phyloP scores from a whole-genome alignment of 2,113 vertebrate species.

The Dipodomys spectabilis region DNA sequence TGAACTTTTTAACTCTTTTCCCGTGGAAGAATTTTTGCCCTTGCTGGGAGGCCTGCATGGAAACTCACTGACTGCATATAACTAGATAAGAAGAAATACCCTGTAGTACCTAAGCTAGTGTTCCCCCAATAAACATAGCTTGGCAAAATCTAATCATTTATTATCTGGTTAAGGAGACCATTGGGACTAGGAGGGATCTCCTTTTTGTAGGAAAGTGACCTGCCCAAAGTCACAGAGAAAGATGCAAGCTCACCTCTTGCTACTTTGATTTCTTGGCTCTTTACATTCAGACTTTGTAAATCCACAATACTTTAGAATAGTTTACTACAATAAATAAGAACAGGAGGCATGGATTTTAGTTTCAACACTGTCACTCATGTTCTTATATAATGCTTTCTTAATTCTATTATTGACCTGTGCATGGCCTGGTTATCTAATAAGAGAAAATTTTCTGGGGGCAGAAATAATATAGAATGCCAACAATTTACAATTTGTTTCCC shows the following conservation, averaged over 20 bases:
- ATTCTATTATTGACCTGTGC: constrained; percentile 20
- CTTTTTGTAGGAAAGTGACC: neutral
- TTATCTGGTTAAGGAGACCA: neutral
- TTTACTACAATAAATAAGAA: neutral
- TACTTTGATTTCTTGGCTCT: neutral
- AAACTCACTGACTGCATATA: constrained; percentile 10
- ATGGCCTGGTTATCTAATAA: neutral
- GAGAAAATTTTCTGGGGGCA: neutral
- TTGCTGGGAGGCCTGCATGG: constrained; percentile 20
- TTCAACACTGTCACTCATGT: neutral
- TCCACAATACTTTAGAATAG: neutral
- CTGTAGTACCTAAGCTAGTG: neutral
- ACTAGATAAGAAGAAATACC: neutral
- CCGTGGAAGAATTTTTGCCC: constrained; percentile 56
- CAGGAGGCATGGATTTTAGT: neutral
- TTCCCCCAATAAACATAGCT: neutral
- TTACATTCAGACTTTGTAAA: neutral
- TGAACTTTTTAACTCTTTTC: constrained; percentile 75
- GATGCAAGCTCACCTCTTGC: neutral
- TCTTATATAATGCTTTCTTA: constrained; percentile 15
- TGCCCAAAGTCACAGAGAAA: neutral
- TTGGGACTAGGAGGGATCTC: neutral
- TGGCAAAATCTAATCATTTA: neutral
- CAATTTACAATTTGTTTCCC: constrained; percentile 6
- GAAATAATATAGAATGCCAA: neutral